Evolutionary conservation across 2,113 vertebrate species (phyloP), one percentile per base, ranked within the genome.

Genomic region (Vulpes ferrilata): DNA sequence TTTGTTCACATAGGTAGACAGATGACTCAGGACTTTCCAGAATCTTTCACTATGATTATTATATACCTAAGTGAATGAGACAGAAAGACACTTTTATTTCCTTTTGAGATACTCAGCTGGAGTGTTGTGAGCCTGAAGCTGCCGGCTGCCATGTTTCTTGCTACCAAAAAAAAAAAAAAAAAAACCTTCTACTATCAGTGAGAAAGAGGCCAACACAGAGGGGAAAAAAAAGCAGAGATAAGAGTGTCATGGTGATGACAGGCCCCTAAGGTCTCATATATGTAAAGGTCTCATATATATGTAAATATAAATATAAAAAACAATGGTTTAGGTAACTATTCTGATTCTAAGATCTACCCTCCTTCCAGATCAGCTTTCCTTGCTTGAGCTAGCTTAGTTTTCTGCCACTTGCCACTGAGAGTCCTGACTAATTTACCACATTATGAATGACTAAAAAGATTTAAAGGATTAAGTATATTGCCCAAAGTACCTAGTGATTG

Each of bases 21-120:
- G 89, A 86, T 96, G 69, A 88, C 64, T 93, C 69, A 76, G 60
- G 51, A 51, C 53, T 88, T 81, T 23, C 80, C 32, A 62, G 53
- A 88, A 48, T 55, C 59, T 38, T 96, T 94, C 64, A 67, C 48
- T 25, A 43, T 69, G 5, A 84, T 92, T 90, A 83, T 85, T 94
- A 80, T 9, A 88, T 16, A 59, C 78, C 83, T 9, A 94, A 76
- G 55, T 88, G 69, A 93, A 92, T 19, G 27, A 17, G 48, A 85
- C 22, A 90, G 35, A 92, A 27, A 94, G 27, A 12, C 1, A 23
- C 30, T 64, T 74, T 90, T 11, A 59, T 94, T 43, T 89, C 48
- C 23, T 82, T 90, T 38, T 62, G 67, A 86, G 67, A 91, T 73
- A 13, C 53, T 86, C 62, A 32, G 5, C 27, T 82, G 11, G 8